phyloP scores from a whole-genome alignment of 2,797 vertebrate genomes.

The Gila robusta region DNA sequence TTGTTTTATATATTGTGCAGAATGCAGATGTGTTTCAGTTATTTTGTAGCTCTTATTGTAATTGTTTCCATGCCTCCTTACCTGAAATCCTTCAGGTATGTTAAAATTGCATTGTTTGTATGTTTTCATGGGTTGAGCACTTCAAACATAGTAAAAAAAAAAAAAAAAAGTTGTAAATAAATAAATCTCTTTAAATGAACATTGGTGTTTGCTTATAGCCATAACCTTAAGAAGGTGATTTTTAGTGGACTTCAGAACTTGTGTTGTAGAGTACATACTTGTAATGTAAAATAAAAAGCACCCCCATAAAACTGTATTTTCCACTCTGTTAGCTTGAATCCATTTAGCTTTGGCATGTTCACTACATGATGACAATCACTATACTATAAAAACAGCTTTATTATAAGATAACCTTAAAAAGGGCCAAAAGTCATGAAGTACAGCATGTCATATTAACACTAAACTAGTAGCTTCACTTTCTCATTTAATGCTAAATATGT shows the following conservation, averaged over 20 bases:
- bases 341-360: neutral
- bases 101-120: neutral
- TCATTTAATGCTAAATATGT: neutral
- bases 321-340: neutral
- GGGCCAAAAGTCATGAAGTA: neutral
- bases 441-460: neutral
- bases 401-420: neutral
- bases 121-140: constrained; percentile 9
- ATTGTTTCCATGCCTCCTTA: neutral
- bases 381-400: neutral
- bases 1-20: neutral
- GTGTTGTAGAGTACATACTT: neutral
- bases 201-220: neutral
- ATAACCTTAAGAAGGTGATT: neutral
- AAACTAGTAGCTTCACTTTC: neutral
- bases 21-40: neutral
- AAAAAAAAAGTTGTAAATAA: neutral
- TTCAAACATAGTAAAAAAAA: neutral
- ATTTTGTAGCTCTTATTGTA: constrained; percentile 7
- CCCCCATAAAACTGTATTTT: neutral
- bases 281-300: neutral
- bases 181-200: neutral
- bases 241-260: neutral
- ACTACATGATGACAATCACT: neutral
- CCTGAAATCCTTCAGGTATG: neutral